Evolutionary conservation across 1,140 invertebrate species (phyloP), one percentile per base, ranked within the genome.

Genomic region (Zaprionus vittiger): DNA sequence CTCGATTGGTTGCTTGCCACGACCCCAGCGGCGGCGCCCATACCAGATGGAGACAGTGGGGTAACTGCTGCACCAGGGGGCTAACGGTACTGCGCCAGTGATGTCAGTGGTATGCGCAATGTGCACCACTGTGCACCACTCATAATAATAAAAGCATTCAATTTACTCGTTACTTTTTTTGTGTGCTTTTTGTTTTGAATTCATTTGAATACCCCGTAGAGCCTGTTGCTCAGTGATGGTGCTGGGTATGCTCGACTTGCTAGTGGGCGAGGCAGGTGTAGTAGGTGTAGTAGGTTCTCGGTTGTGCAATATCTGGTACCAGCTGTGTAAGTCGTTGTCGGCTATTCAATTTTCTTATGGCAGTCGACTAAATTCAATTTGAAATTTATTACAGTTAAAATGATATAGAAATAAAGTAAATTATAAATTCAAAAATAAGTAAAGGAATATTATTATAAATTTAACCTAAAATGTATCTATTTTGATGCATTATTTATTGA

Each of bases 91-190:
- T 54, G 31, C 6, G n/a, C 26, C 24, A 26, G 24, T 47, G 26
- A 31, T 49, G 63, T 52, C 52, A 54, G n/a, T 22, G 22, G 24
- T 41, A 61, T 52, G 49, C 15, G 20, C 28, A 7, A 20, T 57
- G 64, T 28, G 49, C 54, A 15, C 73, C 73, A 75, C 67, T 64
- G 68, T 70, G 68, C 56, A 34, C 26, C 56, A 17, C 26, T 59
- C 66, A 69, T 69, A 52, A 61, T 60, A 68, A 41, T 59, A 34
- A 38, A 47, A 49, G 47, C 47, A 49, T 64, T 52, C 22, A 28
- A 68, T 59, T 68, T 57, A 57, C 65, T 26, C 31, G 64, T 59
- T 68, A 47, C 54, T 65, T 55, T 66, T 24, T 24, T 26, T 28
- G 52, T 47, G 4, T 15, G n/a, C 7, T 52, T 47, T 47, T 47